phyloP scores from a whole-genome alignment of 2,113 vertebrate species.

The Fregetta grallaria region DNA sequence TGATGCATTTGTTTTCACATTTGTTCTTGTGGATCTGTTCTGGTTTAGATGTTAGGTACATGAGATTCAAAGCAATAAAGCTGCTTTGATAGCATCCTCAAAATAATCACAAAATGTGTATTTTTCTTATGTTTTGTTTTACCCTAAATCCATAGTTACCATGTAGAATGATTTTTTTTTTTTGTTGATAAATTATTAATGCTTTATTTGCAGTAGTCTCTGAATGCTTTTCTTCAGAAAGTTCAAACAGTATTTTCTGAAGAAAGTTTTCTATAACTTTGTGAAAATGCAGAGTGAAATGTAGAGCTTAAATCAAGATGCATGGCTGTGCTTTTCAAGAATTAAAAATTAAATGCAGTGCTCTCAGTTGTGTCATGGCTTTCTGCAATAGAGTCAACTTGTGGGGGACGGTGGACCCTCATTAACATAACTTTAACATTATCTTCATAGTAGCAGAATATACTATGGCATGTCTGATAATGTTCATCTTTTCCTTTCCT shows the following conservation, averaged over 20 bases:
- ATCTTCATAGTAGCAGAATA: conserved; percentile 69
- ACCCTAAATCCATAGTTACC: neutral
- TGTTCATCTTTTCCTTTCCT: conserved; percentile 90
- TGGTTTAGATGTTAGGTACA: neutral
- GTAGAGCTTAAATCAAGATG: neutral
- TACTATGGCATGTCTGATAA: conserved; percentile 85
- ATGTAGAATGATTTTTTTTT: neutral
- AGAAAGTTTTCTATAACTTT: neutral
- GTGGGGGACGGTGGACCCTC: neutral
- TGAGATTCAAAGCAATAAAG: neutral
- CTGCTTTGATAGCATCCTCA: neutral
- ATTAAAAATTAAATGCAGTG: neutral
- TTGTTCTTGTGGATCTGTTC: neutral
- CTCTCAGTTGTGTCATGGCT: conserved; percentile 57
- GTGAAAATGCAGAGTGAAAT: neutral
- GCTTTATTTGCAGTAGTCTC: neutral
- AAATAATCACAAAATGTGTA: neutral
- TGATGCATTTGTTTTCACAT: neutral
- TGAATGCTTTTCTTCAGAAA: neutral
- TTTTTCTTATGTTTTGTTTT: neutral
- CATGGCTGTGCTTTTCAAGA: conserved; percentile 1
- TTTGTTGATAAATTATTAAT: neutral
- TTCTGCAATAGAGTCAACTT: neutral
- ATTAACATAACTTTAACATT: conserved; percentile 63
- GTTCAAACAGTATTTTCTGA: neutral